Evolutionary conservation across 2,797 vertebrate genomes (phyloP), one percentile per base, ranked within the genome.

Genomic region (Thamnophis elegans): DNA sequence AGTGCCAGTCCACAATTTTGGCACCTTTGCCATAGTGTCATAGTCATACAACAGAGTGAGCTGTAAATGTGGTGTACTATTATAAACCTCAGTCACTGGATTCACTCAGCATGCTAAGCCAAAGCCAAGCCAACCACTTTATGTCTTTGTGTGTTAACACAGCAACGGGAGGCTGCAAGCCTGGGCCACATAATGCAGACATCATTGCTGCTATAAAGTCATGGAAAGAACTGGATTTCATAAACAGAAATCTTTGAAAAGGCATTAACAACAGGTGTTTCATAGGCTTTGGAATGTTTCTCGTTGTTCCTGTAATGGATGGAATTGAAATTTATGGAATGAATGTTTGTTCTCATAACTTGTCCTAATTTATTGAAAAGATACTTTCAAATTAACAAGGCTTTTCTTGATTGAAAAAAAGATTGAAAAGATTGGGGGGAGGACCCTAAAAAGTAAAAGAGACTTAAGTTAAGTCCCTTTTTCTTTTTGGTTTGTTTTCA

Each of bases 321-420:
- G 18, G 32, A 60, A 20, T n/a, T 26, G 7, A 55, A 28, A 26
- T 55, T 85, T 65, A 88, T 20, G 47, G 85, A 82, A 26, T 88
- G 82, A 88, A 88, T 58, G 82, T 93, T 73, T 91, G 68, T 85
- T 54, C 42, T 86, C 14, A 22, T 85, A 62, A 58, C 36, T 86
- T 65, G n/a, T 88, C n/a, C 28, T 86, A 93, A 91, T 18, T 91
- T 93, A 94, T 92, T 92, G 92, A 89, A 85, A 86, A 89, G 60
- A 87, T 90, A 55, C 88, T 94, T 94, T 95, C 55, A 93, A 62
- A 14, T 91, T 90, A 90, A 78, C 89, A 91, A 95, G 68, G 14
- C 92, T 92, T 89, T 91, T 94, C 20, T 91, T 56, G 11, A 60
- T 2, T 68, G 16, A 20, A 58, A 58, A 58, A 58, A 58, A 58